Evolutionary conservation across 1,140 invertebrate species (phyloP), one percentile per base, ranked within the genome.

Genomic region (Zaprionus ghesquierei): DNA sequence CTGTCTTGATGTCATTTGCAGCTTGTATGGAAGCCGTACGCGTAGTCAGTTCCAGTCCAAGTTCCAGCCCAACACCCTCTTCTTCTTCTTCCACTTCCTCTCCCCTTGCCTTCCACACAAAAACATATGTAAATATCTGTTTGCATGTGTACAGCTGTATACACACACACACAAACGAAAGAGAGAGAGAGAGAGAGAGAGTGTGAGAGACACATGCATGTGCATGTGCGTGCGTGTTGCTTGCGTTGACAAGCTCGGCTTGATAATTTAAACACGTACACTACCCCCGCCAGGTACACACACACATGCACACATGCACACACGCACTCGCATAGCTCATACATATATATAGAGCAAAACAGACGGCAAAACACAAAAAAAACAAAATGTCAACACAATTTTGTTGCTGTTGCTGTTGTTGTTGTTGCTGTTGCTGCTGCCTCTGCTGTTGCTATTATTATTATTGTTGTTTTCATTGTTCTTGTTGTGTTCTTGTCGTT

Each of bases 261-360:
- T 85, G 82, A 85, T 85, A 87, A 85, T 87, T 85, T 87, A 86
- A 81, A 85, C 81, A 87, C 82, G 82, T 85, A 87, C 72, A 59
- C 75, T 58, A 68, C 72, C 78, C 70, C 62, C 41, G 41, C 41
- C 27, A 56, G n/a, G 35, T 55, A 66, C 51, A 73, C 38, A 31
- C 22, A 53, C 66, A 49, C 59, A 35, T 25, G 62, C 61, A 76
- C 49, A 31, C 54, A 77, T 5, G 13, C 44, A 72, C 38, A 35
- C 63, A 61, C 56, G 58, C 29, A 58, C 50, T 51, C 20, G 63
- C 44, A 44, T 44, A 15, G 15, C 41, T 53, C 54, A 79, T 85
- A 61, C 54, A 79, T 85, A 61, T 64, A 75, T 79, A 79, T 87
- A 63, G 73, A 87, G 79, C 76, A 89, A 87, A 86, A 86, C 84